These are phyloP conservation scores for Drosophila testacea DNA, from an alignment of 2,888 invertebrate species.

Conservation along the genomic window DNA sequence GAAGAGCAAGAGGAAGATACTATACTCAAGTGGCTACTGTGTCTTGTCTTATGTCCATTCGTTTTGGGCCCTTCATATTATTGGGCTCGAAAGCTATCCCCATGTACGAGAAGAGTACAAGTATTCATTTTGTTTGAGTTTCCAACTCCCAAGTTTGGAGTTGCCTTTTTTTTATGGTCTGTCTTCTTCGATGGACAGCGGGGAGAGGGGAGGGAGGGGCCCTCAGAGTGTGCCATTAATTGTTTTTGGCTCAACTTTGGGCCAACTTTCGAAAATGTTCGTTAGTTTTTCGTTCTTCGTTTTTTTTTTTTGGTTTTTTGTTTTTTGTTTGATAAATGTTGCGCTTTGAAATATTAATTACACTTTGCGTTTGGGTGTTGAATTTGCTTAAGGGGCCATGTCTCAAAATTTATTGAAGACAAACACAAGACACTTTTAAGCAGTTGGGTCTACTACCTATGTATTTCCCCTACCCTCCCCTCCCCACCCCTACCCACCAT, in stretches of 20 bases:
- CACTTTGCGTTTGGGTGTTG: conserved; percentile 71
- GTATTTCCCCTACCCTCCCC: not conserved
- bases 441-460: not conserved
- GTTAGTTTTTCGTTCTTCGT: conserved; percentile 50
- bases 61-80: conserved; percentile 28
- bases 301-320: conserved; percentile 53
- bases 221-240: conserved; percentile 78
- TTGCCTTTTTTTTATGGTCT: conserved; percentile 44
- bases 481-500: not conserved
- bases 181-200: conserved; percentile 18
- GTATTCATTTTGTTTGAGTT: conserved; percentile 46
- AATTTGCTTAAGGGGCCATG: conserved; percentile 54
- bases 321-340: conserved; percentile 74
- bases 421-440: conserved; percentile 60
- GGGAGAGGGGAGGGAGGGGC: not conserved
- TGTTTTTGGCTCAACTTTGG: conserved; percentile 52
- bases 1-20: conserved; percentile 1
- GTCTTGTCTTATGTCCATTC: conserved; percentile 53
- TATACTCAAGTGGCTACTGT: conserved; percentile 59
- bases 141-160: conserved; percentile 43
- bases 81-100: conserved; percentile 28
- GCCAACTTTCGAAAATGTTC: conserved; percentile 73
- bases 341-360: conserved; percentile 79
- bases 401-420: conserved; percentile 69
- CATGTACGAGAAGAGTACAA: conserved; percentile 17